A percentile compares a stretch with the other conserved stretches of the same genome.
Evolutionary conservation across 2,113 vertebrate genomes (phyloP).

Genomic region (Dolichotis patagonum): DNA sequence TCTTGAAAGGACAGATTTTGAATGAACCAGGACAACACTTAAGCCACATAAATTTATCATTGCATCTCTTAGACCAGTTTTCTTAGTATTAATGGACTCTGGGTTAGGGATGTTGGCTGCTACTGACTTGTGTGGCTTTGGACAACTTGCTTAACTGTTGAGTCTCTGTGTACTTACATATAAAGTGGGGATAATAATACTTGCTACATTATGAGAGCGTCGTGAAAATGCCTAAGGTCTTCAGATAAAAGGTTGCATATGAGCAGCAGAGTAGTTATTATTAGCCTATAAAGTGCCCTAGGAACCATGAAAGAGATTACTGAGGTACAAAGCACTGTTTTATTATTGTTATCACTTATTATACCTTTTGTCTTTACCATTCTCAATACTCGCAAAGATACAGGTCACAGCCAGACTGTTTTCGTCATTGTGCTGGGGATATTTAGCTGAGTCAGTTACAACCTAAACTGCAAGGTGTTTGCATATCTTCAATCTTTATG

Average conservation of each 20-base stretch:
- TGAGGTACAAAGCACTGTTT: constrained; percentile 61
- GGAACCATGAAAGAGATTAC: constrained; percentile 68
- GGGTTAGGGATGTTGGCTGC: constrained; percentile 58
- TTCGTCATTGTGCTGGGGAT: constrained; percentile 8
- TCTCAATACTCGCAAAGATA: constrained; percentile 56
- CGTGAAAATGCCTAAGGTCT: constrained; percentile 65
- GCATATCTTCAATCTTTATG: constrained; percentile 50
- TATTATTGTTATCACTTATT: constrained; percentile 67
- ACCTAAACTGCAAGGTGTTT: constrained; percentile 45
- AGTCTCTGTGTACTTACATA: constrained; percentile 74
- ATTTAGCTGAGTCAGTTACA: constrained; percentile 52
- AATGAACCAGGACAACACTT: neutral
- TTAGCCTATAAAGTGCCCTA: constrained; percentile 61
- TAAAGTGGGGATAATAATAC: constrained; percentile 77
- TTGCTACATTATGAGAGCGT: constrained; percentile 62
- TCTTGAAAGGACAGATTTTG: neutral
- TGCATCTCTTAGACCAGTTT: constrained; percentile 38
- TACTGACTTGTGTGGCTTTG: constrained; percentile 48
- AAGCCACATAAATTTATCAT: constrained; percentile 3
- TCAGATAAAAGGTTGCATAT: constrained; percentile 71
- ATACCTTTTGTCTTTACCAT: constrained; percentile 66
- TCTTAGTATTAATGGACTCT: constrained; percentile 44
- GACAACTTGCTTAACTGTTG: constrained; percentile 66
- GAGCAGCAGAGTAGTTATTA: constrained; percentile 67
- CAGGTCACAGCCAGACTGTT: constrained; percentile 51